A percentile compares a stretch with the other conserved stretches of the same genome.
Evolutionary conservation across 2,113 vertebrate species (phyloP).

Genomic region (Passer domesticus): DNA sequence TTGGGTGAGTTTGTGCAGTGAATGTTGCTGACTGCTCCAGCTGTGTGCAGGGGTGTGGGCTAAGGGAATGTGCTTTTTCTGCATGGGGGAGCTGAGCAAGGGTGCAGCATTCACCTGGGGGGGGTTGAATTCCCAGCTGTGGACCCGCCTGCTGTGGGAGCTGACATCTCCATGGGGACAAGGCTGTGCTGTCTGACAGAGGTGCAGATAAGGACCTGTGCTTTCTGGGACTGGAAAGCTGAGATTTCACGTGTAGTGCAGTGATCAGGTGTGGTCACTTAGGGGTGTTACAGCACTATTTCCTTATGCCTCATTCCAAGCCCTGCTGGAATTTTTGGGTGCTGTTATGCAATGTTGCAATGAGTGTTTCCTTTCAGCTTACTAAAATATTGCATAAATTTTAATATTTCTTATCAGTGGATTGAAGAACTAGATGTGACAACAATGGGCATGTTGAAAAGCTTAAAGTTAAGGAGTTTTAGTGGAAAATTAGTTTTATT

Average conservation of each 20-base stretch:
- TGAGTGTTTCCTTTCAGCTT: not conserved
- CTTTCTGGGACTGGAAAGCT: not conserved
- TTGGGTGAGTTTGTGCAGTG: not conserved
- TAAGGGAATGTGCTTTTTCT: not conserved
- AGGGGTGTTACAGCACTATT: not conserved
- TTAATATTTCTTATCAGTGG: not conserved
- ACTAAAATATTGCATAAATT: not conserved
- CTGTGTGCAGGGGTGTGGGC: not conserved
- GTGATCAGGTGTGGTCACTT: not conserved
- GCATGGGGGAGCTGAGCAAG: not conserved
- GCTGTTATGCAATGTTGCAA: not conserved
- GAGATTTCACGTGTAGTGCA: not conserved
- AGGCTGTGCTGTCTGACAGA: not conserved
- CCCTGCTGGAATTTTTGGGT: not conserved
- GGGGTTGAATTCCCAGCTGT: not conserved
- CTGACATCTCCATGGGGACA: not conserved
- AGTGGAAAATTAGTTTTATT: not conserved
- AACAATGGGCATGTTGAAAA: not conserved
- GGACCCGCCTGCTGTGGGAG: slow-evolving; percentile 40
- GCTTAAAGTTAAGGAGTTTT: not conserved
- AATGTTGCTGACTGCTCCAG: not conserved
- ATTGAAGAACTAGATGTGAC: not conserved
- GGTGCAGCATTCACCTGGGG: not conserved
- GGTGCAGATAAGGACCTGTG: not conserved
- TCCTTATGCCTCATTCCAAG: not conserved